Evolutionary conservation across 2,888 invertebrate species (phyloP), one percentile per base, ranked within the genome.

Genomic region (Polyommatus icarus): DNA sequence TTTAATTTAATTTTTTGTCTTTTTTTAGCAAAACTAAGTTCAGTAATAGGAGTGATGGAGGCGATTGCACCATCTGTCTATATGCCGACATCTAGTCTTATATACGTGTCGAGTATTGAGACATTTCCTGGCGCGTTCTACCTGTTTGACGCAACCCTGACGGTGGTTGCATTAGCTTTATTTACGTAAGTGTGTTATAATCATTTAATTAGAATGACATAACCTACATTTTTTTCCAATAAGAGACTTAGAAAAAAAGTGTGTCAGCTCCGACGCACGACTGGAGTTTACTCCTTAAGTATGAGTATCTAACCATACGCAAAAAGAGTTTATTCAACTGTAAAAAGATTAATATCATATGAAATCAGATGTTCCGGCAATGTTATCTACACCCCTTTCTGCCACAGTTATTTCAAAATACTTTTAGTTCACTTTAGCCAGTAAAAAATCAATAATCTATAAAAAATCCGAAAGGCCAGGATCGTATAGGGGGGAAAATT

Each of bases 1-100:
- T n/a, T n/a, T n/a, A n/a, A n/a, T n/a, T n/a, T 24, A 36, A 7
- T 36, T 36, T 36, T 36, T 36, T 1, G 6, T 29, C 54, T 46
- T 79, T 61, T 89, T 89, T 54, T 89, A 94, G 94, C 93, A 0
- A 94, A 93, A 82, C 87, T 94, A 3, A 91, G 89, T 80, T 95
- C 95, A 0, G 84, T 96, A 29, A 94, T 95, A 76, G 95, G 95
- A 18, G 94, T 95, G 77, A 92, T 92, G 76, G 95, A 95, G 83
- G 95, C 95, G 0, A 85, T 95, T 76, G 95, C 95, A 0, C 94
- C 95, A 0, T 94, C 95, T 0, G 88, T 95, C 76, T 94, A 95
- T 83, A 93, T 93, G 87, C 95, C 95, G 0, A 85, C 95, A 3
- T 95, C 95, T 24, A 95, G 95, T 80, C 90, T 87, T 76, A 94